phyloP scores from a whole-genome alignment of 1,140 invertebrate species.

The Theocolax elegans region DNA sequence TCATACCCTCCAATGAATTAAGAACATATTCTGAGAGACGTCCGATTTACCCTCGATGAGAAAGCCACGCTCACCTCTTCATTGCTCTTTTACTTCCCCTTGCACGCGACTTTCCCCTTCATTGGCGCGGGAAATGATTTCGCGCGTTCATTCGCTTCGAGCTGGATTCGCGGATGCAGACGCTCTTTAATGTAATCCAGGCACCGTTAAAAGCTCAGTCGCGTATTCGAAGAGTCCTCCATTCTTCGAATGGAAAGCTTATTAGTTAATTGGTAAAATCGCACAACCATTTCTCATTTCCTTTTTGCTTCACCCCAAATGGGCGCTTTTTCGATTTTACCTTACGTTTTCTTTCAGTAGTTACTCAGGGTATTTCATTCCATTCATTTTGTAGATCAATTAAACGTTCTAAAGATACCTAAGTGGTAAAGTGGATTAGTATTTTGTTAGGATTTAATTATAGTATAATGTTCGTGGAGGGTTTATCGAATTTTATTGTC shows the following conservation, averaged over 20 bases:
- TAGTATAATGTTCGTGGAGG: no score
- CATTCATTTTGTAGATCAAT: no score
- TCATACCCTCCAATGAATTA: not conserved
- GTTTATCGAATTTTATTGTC: no score
- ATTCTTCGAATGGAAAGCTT: not conserved
- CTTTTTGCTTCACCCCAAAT: no score
- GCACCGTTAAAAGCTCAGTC: not conserved
- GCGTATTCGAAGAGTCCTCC: not conserved
- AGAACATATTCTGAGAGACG: not conserved
- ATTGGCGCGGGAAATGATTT: not conserved
- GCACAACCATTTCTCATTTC: not conserved
- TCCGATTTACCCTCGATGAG: not conserved
- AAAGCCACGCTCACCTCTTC: not conserved
- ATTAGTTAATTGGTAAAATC: constrained; percentile 28
- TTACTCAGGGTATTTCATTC: no score
- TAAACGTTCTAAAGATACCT: no score
- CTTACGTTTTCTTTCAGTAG: no score
- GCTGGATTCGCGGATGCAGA: not conserved
- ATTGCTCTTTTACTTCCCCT: not conserved
- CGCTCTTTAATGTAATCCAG: not conserved
- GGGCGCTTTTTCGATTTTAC: no score
- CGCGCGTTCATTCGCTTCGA: not conserved
- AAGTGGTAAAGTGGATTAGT: no score
- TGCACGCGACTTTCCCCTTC: not conserved
- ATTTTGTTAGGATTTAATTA: no score